A percentile compares a stretch with the other conserved stretches of the same genome.
Evolutionary conservation across 2,888 invertebrate genomes (phyloP).

Genomic region (Andrena fulva): DNA sequence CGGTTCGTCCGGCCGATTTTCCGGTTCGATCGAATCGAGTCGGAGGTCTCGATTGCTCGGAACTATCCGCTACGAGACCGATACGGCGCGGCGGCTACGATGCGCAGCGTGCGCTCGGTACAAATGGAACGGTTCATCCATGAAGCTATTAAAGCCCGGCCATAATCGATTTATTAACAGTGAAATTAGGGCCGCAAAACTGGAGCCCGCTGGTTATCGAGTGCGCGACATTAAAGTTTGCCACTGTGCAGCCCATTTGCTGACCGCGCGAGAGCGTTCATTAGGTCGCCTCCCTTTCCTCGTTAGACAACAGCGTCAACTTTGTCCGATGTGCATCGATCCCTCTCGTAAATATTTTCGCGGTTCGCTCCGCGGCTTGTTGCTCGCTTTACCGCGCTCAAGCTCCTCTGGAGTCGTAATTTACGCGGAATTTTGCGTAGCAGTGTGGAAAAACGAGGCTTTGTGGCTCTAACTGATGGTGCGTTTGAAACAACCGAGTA

Average conservation of each 20-base stretch:
- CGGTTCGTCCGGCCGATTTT: constrained; percentile 16
- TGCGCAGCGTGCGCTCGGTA: background rate
- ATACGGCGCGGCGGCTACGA: background rate
- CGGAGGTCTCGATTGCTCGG: too few relatives aligned
- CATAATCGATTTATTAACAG: constrained; percentile 68
- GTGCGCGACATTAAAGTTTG: constrained; percentile 24
- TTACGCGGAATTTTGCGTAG: background rate
- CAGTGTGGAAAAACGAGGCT: background rate
- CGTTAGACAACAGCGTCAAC: constrained; percentile 9
- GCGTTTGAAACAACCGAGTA: too few relatives aligned
- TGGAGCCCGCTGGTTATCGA: constrained; percentile 2
- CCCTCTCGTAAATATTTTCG: background rate
- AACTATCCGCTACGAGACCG: too few relatives aligned
- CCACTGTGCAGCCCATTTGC: constrained; percentile 4
- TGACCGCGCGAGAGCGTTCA: constrained; percentile 5
- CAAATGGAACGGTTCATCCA: constrained; percentile 42
- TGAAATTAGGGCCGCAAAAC: constrained; percentile 53
- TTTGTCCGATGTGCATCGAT: constrained; percentile 4
- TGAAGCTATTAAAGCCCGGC: constrained; percentile 36
- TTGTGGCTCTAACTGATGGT: too few relatives aligned
- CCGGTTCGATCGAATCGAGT: constrained; percentile 9
- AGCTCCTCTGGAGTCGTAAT: background rate
- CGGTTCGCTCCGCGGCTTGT: background rate
- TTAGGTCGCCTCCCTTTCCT: constrained; percentile 5
- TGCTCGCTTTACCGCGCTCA: background rate